Evolutionary conservation across 2,888 invertebrate genomes (phyloP).

Genomic region (Drosophila gaucha): DNA sequence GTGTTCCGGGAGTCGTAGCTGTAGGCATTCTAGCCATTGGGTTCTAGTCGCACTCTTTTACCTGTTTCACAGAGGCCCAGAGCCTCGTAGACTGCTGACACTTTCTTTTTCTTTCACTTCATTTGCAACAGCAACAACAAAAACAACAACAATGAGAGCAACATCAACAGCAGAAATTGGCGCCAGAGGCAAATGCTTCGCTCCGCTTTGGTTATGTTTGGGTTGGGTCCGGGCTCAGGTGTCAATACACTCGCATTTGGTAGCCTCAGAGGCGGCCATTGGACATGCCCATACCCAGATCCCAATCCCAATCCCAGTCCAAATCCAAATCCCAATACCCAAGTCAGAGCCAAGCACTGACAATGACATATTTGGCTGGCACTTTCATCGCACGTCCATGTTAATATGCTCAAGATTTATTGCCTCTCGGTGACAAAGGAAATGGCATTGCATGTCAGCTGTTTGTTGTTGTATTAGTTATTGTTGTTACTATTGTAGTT

Average conservation of each 20-base stretch:
- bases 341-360: constrained; percentile 53
- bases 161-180: constrained; percentile 36
- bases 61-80: constrained; percentile 28
- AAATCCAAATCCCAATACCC: constrained; percentile 35
- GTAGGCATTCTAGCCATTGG: constrained; percentile 28
- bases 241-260: constrained; percentile 71
- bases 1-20: constrained; percentile 27
- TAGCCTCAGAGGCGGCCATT: constrained; percentile 71
- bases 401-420: constrained; percentile 79
- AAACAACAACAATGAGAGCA: neutral
- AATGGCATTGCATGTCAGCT: constrained; percentile 71
- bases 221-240: constrained; percentile 62
- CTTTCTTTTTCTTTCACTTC: constrained; percentile 70
- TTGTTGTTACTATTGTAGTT: constrained; percentile 21
- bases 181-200: constrained; percentile 39
- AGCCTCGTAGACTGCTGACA: constrained; percentile 36
- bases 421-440: constrained; percentile 69
- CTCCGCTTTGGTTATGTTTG: constrained; percentile 38
- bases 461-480: constrained; percentile 23
- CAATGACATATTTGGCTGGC: constrained; percentile 78
- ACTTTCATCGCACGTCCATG: constrained; percentile 80
- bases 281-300: constrained; percentile 30
- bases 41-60: constrained; percentile 29
- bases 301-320: constrained; percentile 11
- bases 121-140: constrained; percentile 39